Base-by-base conservation (phyloP, 1,140 invertebrate genomes). In the Pogonomyrmex barbatus region DNA sequence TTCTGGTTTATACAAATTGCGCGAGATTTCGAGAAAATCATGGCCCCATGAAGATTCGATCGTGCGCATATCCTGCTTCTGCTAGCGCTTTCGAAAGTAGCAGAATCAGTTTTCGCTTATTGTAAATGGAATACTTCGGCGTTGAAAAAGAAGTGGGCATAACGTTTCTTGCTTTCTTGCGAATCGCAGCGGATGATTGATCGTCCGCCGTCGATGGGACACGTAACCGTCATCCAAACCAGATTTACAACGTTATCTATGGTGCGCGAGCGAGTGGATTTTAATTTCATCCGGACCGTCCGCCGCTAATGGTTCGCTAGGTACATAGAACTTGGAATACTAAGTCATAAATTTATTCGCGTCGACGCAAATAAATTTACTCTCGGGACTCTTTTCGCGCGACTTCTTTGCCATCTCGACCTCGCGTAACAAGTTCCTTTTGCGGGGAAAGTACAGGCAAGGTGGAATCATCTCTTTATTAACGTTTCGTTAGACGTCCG, bases 171-270 rank as follows among this genome's bases (percentile, higher is more conserved):
- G 47, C 63, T 70, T 56, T 33, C 47, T 82, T 70, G 14, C 52
- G 24, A 12, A 47, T 6, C 36, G 45, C 42, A 36, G 10, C 67
- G 42, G 30, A 58, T 82, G 79, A 83, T 83, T 83, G 68, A 83
- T 83, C 68, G 42, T 36, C 4, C 62, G 36, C 17, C 30, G 12
- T 33, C 30, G 42, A 73, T 83, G 14, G 24, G 52, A 83, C 68
- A 39, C 56, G 39, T 75, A 83, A 62, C 42, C 52, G 33, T 39
- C 42, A 47, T 62, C 12, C 33, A 83, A 83, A 62, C 68, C 30
- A 60, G 79, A 75, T 83, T 83, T 83, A 83, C 68, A 60, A 83
- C 68, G 4, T 82, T 54, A 17, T 42, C 30, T 36, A 17, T n/a
- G 39, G 50, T 30, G 17, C 50, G 30, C 14, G 24, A 60, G 36